Conservation (phyloP, 2,888 invertebrate genomes). For the Pemphredon lugubris region DNA sequence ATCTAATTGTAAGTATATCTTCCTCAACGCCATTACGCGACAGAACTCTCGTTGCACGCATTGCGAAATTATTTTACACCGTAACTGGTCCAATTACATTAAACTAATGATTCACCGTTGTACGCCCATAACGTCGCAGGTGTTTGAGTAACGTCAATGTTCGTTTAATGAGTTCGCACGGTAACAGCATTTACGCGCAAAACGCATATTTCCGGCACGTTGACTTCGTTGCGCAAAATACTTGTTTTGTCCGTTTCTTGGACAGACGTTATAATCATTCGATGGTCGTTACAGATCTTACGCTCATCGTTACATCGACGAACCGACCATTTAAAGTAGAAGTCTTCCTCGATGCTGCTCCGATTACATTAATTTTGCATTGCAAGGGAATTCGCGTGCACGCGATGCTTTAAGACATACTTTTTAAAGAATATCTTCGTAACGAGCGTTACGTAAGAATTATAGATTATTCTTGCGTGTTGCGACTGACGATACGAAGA, state of each 20-base stretch:
- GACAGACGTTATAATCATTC: too few species aligned
- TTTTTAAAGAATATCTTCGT: conserved; percentile 13
- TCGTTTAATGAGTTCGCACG: too few species aligned
- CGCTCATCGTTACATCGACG: too few species aligned
- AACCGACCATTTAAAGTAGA: too few species aligned
- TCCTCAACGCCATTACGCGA: conserved; percentile 17
- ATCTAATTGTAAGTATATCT: neutral
- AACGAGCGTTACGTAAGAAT: conserved; percentile 13
- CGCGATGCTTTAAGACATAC: neutral
- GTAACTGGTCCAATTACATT: conserved; percentile 28
- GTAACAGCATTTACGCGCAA: too few species aligned
- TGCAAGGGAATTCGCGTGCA: neutral
- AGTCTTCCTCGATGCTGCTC: too few species aligned
- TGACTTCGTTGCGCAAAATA: too few species aligned
- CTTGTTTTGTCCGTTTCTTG: too few species aligned
- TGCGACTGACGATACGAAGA: too few species aligned
- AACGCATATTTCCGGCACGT: too few species aligned
- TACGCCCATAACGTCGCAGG: conserved; percentile 6
- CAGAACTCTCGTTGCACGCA: neutral
- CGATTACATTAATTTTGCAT: neutral
- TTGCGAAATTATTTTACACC: neutral
- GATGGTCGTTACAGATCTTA: too few species aligned
- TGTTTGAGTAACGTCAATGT: neutral
- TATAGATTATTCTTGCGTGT: conserved; percentile 4
- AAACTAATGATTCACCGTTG: conserved; percentile 3